Base-by-base conservation (phyloP, 2,888 invertebrate genomes). In the Oasisia sp. region DNA sequence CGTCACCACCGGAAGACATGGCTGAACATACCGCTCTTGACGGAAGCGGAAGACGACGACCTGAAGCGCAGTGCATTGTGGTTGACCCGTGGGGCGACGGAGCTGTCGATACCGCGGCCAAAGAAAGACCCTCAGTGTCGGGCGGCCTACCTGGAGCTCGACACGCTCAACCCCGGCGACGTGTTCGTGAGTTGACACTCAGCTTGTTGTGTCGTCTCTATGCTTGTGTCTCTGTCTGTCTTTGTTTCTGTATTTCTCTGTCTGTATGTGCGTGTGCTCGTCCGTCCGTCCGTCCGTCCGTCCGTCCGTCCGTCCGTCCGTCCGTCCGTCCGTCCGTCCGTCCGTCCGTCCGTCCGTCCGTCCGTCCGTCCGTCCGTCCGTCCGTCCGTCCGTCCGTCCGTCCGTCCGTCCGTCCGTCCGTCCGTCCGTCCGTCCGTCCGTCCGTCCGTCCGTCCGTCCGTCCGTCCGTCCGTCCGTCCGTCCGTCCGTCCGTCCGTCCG, bases 41-140 rank as follows among this genome's bases (percentile, higher is more conserved):
- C 74, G 19, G 74, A 74, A 7, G 74, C 74, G 19, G 74, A 74
- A 7, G 74, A 74, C n/a, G 74, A 91, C 11, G 89, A 91, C n/a
- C 32, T 89, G 32, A 27, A 92, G 11, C 91, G 93, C 1, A 93
- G 93, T 92, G 32, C 45, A 91, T 94, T 95, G n/a, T 95, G 95
- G 93, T 93, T 95, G 32, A 95, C 95, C 14, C 93, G 95, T 32
- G 95, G 95, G 93, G 94, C 94, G 92, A 95, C 95, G 8, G 94
- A 95, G 91, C 45, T 32, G 91, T 74, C 19, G 19, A 91, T 93
- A 45, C 92, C 93, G 19, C 14, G 74, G n/a, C 74, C 74, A 27
- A 74, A 74, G 74, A 74, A 74, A 27, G 74, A 74, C 74, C 74
- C 74, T 14, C 74, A 74, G 74, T 93, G 94, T 8, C 93, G 95